A percentile compares a stretch with the other conserved stretches of the same genome.
These are phyloP conservation scores for Eutolmus rufibarbis DNA, from an alignment of 2,888 invertebrate genomes.

Conservation along the genomic window DNA sequence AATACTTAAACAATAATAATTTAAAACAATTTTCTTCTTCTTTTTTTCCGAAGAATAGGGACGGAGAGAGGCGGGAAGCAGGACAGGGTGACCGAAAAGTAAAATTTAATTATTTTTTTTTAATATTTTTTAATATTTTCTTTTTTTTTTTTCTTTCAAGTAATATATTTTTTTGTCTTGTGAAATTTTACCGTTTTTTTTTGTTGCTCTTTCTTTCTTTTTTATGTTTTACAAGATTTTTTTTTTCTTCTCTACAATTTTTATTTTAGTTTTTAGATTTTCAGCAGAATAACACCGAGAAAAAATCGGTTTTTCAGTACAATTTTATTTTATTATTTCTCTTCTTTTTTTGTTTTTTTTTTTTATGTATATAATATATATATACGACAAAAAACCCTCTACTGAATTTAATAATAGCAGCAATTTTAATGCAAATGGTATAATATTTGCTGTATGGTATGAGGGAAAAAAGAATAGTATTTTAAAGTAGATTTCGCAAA, in stretches of 20 bases:
- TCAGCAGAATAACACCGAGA: background rate
- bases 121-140: background rate
- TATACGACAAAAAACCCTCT: background rate
- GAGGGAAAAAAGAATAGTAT: background rate
- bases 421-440: background rate
- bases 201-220: too few species aligned
- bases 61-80: too few species aligned
- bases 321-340: background rate
- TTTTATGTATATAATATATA: background rate
- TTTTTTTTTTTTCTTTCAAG: background rate
- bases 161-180: too few species aligned
- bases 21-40: background rate
- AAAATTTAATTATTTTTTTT: background rate
- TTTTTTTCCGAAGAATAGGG: too few species aligned
- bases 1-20: background rate
- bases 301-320: background rate
- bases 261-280: background rate
- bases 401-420: background rate
- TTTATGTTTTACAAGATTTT: background rate
- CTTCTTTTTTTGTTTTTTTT: too few species aligned
- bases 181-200: background rate
- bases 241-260: background rate
- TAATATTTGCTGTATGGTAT: background rate
- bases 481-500: background rate
- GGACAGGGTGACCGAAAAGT: too few species aligned